These are phyloP conservation scores for Lasiommata megera DNA, from an alignment of 2,888 invertebrate species.

Conservation along the genomic window DNA sequence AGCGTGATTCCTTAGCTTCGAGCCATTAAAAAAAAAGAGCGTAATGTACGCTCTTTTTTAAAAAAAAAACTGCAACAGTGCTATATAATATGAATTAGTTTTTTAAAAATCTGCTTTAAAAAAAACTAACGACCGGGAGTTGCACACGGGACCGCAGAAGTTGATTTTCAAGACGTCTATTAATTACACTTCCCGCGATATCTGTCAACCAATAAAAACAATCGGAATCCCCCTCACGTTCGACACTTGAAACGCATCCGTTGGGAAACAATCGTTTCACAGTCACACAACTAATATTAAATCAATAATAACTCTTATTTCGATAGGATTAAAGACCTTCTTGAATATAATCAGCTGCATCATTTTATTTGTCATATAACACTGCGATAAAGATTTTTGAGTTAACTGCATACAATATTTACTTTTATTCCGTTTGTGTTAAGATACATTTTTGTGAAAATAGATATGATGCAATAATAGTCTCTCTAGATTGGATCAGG, in stretches of 20 bases:
- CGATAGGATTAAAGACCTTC: neutral
- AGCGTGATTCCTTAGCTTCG: too few species aligned
- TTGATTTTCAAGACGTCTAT: neutral
- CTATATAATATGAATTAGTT: too few species aligned
- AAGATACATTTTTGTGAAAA: neutral
- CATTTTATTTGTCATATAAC: slow-evolving; percentile 5
- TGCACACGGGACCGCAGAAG: neutral
- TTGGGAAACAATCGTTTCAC: slow-evolving; percentile 14
- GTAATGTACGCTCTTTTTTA: too few species aligned
- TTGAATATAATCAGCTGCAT: neutral
- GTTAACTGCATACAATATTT: neutral
- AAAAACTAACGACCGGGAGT: neutral
- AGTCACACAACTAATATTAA: neutral
- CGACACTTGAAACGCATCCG: slow-evolving; percentile 29
- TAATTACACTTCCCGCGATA: slow-evolving; percentile 8
- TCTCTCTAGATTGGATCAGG: slow-evolving; percentile 14
- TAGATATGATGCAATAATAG: slow-evolving; percentile 10
- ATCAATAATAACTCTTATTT: slow-evolving; percentile 9
- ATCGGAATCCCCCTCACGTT: slow-evolving; percentile 24
- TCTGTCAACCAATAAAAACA: slow-evolving; percentile 24
- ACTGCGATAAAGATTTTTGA: slow-evolving; percentile 1
- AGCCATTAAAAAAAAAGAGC: too few species aligned
- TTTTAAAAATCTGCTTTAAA: neutral
- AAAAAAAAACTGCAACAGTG: too few species aligned
- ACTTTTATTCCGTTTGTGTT: neutral